These are phyloP conservation scores for Brachyrhaphis roseni DNA, from an alignment of 2,797 vertebrate species.

Conservation along the genomic window DNA sequence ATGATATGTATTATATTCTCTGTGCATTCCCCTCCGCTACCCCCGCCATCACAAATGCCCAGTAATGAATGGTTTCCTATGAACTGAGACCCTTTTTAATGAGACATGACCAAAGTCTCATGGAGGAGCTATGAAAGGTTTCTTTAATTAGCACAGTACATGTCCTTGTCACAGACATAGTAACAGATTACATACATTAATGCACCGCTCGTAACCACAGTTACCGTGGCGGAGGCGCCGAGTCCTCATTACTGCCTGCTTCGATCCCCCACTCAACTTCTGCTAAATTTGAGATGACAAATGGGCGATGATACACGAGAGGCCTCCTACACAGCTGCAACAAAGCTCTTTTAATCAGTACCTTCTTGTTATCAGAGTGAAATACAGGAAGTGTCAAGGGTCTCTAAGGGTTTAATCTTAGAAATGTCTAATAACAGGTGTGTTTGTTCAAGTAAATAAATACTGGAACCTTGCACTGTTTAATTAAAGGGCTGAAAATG, in stretches of 20 bases:
- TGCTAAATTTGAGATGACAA: conserved; percentile 56
- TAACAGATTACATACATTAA: conserved; percentile 82
- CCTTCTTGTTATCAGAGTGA: conserved; percentile 10
- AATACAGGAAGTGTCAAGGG: not conserved
- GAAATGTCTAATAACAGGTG: not conserved
- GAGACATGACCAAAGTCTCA: conserved; percentile 78
- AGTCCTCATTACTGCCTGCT: conserved; percentile 68
- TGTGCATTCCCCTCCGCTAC: conserved; percentile 25
- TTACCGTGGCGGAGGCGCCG: conserved; percentile 53
- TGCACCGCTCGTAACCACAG: conserved; percentile 67
- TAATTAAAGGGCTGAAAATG: conserved; percentile 32
- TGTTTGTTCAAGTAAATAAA: conserved; percentile 3
- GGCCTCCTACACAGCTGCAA: conserved; percentile 28
- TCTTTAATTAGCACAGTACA: conserved; percentile 80
- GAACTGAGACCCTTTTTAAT: conserved; percentile 69
- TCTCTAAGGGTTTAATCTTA: not conserved
- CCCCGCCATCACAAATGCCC: conserved; percentile 32
- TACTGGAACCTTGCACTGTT: not conserved
- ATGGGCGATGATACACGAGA: conserved; percentile 56
- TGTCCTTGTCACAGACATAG: conserved; percentile 72
- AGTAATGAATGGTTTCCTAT: conserved; percentile 68
- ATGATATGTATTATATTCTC: conserved; percentile 19
- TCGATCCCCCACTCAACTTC: conserved; percentile 50
- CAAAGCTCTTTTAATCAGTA: conserved; percentile 7
- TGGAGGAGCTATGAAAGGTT: conserved; percentile 71